Conservation (phyloP, 2,797 vertebrate species). For the Esox lucius region DNA sequence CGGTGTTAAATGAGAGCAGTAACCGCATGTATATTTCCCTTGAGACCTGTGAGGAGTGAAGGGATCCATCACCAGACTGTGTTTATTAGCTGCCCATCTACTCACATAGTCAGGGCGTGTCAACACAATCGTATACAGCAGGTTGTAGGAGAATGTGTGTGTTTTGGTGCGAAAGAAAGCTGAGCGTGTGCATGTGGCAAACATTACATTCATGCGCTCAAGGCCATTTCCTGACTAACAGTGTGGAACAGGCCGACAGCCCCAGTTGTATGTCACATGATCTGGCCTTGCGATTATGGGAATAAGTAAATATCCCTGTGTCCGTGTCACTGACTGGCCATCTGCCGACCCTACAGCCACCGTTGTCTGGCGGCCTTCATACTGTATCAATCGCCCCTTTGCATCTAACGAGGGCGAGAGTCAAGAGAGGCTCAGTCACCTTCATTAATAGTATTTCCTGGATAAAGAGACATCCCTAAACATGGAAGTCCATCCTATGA, state of each 20-base stretch:
- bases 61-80: not conserved
- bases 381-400: not conserved
- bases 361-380: not conserved
- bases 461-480: no score
- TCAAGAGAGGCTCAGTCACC: no score
- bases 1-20: constrained; percentile 1
- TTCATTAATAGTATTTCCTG: not conserved
- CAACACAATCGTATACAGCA: not conserved
- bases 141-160: not conserved
- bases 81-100: constrained; percentile 13
- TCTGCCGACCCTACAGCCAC: not conserved
- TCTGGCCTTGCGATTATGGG: constrained; percentile 14
- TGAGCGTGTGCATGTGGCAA: not conserved
- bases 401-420: not conserved
- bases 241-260: not conserved
- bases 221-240: constrained; percentile 11
- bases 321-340: not conserved
- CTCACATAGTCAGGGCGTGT: not conserved
- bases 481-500: not conserved
- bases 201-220: not conserved
- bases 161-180: not conserved
- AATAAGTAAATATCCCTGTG: constrained; percentile 4
- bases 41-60: constrained; percentile 17
- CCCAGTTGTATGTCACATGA: constrained; percentile 25
- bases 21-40: not conserved